Evolutionary conservation across 2,888 invertebrate genomes (phyloP).

Genomic region (Anorthoa munda): DNA sequence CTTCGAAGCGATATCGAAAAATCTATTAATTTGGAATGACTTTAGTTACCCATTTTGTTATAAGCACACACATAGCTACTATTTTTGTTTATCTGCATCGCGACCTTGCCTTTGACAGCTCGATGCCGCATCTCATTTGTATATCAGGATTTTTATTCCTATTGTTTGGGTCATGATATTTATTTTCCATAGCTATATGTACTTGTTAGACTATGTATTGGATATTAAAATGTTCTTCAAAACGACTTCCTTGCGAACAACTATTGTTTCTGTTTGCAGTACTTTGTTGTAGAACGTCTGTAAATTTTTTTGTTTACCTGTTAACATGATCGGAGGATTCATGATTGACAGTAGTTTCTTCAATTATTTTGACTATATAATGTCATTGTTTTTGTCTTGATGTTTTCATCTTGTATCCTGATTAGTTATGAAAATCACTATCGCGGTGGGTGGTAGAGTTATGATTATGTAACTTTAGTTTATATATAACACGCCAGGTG

Average conservation of each 20-base stretch:
- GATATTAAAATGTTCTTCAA: conserved; percentile 61
- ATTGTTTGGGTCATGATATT: conserved; percentile 76
- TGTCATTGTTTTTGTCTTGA: conserved; percentile 29
- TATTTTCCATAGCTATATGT: conserved; percentile 62
- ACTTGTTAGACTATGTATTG: conserved; percentile 54
- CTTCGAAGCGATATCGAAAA: neutral
- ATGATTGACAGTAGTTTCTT: conserved; percentile 48
- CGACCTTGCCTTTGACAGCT: conserved; percentile 79
- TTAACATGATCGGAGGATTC: conserved; percentile 39
- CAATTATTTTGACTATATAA: conserved; percentile 39
- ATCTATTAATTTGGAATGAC: neutral
- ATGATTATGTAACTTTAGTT: conserved; percentile 6
- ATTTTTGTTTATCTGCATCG: conserved; percentile 47
- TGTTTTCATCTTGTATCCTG: conserved; percentile 31
- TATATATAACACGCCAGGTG: neutral
- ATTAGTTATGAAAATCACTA: conserved; percentile 28
- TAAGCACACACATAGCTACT: conserved; percentile 2
- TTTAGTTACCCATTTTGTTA: neutral
- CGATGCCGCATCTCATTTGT: conserved; percentile 77
- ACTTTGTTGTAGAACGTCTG: conserved; percentile 53
- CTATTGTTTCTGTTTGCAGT: conserved; percentile 54
- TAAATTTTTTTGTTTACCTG: conserved; percentile 56
- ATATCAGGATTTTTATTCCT: conserved; percentile 77
- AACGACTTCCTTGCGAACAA: conserved; percentile 64
- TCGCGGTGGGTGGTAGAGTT: conserved; percentile 26